Evolutionary conservation across 1,140 invertebrate genomes (phyloP).

Genomic region (Eriocheir sinensis): DNA sequence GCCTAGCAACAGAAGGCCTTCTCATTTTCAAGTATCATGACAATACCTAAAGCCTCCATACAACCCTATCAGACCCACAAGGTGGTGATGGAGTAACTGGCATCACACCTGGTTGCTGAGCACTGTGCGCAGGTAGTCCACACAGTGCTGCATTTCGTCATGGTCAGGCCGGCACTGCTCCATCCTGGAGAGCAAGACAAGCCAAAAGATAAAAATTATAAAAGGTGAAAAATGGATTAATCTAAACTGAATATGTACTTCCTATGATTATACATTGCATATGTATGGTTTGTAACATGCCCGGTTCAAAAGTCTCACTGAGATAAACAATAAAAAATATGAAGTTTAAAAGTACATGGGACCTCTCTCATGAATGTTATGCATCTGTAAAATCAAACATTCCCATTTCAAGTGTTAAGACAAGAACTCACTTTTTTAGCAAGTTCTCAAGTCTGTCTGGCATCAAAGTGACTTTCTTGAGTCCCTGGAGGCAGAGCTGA

Average conservation of each 20-base stretch:
- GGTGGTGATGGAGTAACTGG: too few species aligned
- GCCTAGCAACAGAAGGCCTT: too few species aligned
- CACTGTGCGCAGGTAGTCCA: conserved; percentile 64
- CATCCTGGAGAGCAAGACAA: conserved; percentile 52
- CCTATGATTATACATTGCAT: neutral
- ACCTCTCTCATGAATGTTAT: neutral
- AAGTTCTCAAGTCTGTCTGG: conserved; percentile 59
- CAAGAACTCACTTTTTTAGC: conserved; percentile 62
- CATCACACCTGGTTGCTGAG: conserved; percentile 57
- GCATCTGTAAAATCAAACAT: neutral
- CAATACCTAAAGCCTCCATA: too few species aligned
- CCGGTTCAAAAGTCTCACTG: neutral
- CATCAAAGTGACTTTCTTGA: conserved; percentile 55
- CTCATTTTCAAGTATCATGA: too few species aligned
- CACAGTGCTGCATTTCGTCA: conserved; percentile 59
- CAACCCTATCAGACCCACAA: too few species aligned
- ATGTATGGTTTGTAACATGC: neutral
- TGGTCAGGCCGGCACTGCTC: conserved; percentile 71
- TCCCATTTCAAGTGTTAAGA: neutral
- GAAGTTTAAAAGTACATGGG: neutral
- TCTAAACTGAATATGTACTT: neutral
- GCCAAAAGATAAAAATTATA: neutral
- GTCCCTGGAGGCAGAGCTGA: conserved; percentile 64
- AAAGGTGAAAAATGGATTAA: neutral
- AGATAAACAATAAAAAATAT: neutral